Evolutionary conservation across 1,140 invertebrate genomes (phyloP).

Genomic region (Drosophila pseudoananassae): DNA sequence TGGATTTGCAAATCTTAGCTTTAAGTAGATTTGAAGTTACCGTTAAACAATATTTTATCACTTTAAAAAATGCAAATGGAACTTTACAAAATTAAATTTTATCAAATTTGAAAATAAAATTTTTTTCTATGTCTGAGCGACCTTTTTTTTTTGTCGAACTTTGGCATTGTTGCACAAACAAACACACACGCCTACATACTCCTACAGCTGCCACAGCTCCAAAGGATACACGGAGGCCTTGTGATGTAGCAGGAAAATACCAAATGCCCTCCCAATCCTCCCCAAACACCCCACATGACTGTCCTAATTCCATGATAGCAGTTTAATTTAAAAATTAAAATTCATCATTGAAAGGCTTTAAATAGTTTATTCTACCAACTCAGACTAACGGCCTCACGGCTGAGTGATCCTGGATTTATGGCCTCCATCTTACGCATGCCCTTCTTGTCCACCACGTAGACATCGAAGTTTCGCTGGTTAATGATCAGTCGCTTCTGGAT

Average conservation of each 20-base stretch:
- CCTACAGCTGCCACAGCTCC: conserved; percentile 11
- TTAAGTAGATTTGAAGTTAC: no score
- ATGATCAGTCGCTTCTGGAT: conserved; percentile 95
- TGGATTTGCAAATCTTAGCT: neutral
- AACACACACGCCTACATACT: conserved; percentile 16
- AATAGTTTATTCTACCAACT: conserved; percentile 8
- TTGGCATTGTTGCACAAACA: conserved; percentile 65
- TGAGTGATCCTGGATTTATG: conserved; percentile 85
- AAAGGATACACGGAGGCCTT: conserved; percentile 67
- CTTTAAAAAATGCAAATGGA: no score
- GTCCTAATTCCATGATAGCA: neutral
- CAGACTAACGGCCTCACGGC: conserved; percentile 18
- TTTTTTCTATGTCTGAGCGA: no score
- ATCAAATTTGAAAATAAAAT: no score
- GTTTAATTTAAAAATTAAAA: neutral
- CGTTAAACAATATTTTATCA: no score
- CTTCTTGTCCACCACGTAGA: conserved; percentile 93
- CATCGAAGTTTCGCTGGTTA: conserved; percentile 95
- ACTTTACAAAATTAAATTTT: no score
- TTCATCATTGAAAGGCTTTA: no score
- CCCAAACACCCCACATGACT: neutral
- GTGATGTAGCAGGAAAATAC: conserved; percentile 32
- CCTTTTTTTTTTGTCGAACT: conserved; percentile 10
- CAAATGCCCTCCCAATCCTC: conserved; percentile 1
- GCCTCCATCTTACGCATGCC: conserved; percentile 90